These are phyloP conservation scores for Episyrphus balteatus DNA, from an alignment of 1,140 invertebrate genomes.

Conservation along the genomic window DNA sequence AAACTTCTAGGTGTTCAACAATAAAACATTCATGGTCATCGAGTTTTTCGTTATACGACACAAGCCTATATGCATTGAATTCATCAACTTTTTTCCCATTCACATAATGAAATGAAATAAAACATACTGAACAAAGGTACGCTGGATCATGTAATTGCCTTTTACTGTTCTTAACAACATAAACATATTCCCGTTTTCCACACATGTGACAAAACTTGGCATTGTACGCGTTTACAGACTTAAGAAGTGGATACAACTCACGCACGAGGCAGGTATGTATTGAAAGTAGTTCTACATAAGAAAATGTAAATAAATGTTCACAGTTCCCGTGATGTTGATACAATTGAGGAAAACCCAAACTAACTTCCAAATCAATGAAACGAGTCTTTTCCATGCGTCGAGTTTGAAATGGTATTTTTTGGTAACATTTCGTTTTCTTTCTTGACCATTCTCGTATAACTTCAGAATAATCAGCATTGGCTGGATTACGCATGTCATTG, in stretches of 20 bases:
- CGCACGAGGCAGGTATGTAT: constrained; percentile 4
- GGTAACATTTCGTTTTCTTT: constrained; percentile 35
- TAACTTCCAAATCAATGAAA: constrained; percentile 51
- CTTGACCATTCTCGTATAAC: constrained; percentile 54
- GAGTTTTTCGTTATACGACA: too few relatives aligned
- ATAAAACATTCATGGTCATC: too few relatives aligned
- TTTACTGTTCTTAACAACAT: constrained; percentile 46
- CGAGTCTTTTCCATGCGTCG: constrained; percentile 48
- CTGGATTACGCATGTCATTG: constrained; percentile 51
- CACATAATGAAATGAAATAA: constrained; percentile 51
- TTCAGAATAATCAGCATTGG: constrained; percentile 52
- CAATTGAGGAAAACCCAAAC: constrained; percentile 60
- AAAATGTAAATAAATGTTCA: constrained; percentile 73
- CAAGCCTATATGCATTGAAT: constrained; percentile 43
- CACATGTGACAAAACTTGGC: constrained; percentile 45
- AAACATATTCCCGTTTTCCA: constrained; percentile 39
- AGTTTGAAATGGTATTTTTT: constrained; percentile 40
- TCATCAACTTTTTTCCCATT: constrained; percentile 45
- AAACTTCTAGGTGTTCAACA: too few relatives aligned
- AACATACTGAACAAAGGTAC: constrained; percentile 54
- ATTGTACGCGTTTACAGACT: constrained; percentile 33
- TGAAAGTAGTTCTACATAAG: constrained; percentile 50
- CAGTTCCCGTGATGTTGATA: constrained; percentile 83
- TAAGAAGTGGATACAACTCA: constrained; percentile 43
- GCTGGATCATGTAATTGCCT: constrained; percentile 53